Base-by-base conservation (phyloP, 2,888 invertebrate genomes). In the Ormyrus labotus region DNA sequence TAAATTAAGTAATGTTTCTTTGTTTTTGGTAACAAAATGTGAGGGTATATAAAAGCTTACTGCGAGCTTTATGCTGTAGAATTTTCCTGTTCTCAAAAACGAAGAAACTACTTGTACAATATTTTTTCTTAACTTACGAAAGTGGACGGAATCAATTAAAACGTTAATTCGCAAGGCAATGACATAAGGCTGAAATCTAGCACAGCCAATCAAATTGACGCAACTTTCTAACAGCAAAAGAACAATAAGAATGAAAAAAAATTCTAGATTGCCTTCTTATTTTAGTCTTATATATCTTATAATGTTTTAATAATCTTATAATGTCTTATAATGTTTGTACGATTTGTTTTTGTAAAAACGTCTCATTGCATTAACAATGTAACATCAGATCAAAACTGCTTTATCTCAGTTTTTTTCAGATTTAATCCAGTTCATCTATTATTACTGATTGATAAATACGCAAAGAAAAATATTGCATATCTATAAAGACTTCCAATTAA, bases 91-190 rank as follows among this genome's bases (percentile, higher is more conserved):
- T 65, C 34, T 69, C 13, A 13, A 9, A 53, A 58, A 69, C 61
- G 64, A 50, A 79, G 50, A 69, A 58, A 58, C 9, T 47, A 68
- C 63, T 63, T 68, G 19, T 78, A 61, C 61, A 78, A 45, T 3
- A 19, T 65, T 4, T 60, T 50, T 73, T 57, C 61, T 79, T 74
- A 79, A 58, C 48, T 69, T 69, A 69, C 69, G 13, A 74, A 57
- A 69, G 60, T 68, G 73, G 73, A 73, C 73, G 79, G 63, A 76
- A 13, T 69, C 55, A 9, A 61, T 68, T 53, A 69, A 51, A 48
- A 65, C 19, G 53, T 13, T 72, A 53, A 10, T 50, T 70, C 7
- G 10, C n/a, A 60, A 50, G 9, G 60, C 13, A 19, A 55, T 11
- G 6, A 68, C 19, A 53, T 7, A 45, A 45, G 55, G 3, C 10